These are phyloP conservation scores for Parazoanthus atlanticus DNA, from an alignment of 92 coral and sea anemone genomes.

Conservation along the genomic window DNA sequence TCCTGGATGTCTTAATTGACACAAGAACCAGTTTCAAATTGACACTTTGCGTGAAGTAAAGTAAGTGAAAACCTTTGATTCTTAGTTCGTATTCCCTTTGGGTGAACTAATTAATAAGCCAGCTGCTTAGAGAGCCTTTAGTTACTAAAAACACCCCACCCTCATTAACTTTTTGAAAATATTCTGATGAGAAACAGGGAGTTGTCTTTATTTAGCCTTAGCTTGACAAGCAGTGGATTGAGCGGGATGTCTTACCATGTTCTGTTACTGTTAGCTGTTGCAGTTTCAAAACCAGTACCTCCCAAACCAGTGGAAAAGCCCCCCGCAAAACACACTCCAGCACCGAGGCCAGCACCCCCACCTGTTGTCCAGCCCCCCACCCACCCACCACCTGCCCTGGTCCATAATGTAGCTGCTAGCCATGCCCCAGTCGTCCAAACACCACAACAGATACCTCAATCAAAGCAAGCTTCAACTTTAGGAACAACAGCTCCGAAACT, in stretches of 20 bases:
- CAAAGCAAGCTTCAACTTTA: not conserved
- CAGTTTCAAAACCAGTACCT: slow-evolving; percentile 17
- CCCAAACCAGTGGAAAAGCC: slow-evolving; percentile 37
- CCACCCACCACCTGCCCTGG: slow-evolving; percentile 13
- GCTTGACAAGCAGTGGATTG: too few species aligned
- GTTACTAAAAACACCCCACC: too few species aligned
- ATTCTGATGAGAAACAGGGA: too few species aligned
- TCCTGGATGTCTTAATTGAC: too few species aligned
- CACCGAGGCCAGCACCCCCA: not conserved
- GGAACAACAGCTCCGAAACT: not conserved
- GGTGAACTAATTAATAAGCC: too few species aligned
- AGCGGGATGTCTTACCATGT: not conserved
- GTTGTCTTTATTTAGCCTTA: too few species aligned
- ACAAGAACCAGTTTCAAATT: too few species aligned
- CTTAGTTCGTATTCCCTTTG: too few species aligned
- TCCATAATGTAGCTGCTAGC: slow-evolving; percentile 6
- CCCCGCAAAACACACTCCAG: not conserved
- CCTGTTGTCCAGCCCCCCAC: not conserved
- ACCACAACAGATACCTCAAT: not conserved
- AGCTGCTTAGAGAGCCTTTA: too few species aligned
- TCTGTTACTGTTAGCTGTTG: slow-evolving; percentile 11
- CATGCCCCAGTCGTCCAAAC: slow-evolving; percentile 17
- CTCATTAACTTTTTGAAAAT: too few species aligned
- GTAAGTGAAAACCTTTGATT: too few species aligned
- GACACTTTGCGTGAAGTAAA: too few species aligned